These are phyloP conservation scores for Alethe castanea DNA, from an alignment of 2,113 vertebrate species.

Conservation along the genomic window DNA sequence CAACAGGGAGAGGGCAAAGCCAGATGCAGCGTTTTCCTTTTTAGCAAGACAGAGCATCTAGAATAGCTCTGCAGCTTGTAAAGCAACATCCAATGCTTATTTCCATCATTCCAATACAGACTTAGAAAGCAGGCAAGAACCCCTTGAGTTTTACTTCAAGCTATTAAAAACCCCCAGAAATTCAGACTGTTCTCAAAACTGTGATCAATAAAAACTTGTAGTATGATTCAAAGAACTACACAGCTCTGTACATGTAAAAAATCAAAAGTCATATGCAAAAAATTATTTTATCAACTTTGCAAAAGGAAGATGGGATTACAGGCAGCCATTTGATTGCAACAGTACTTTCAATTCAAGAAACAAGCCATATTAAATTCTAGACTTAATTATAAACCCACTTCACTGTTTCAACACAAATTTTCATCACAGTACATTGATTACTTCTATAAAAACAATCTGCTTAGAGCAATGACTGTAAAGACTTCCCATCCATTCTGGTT, in stretches of 20 bases:
- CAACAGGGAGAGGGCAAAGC: not conserved
- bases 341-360: not conserved
- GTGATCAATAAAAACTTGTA: not conserved
- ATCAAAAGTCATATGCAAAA: not conserved
- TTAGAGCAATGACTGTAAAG: not conserved
- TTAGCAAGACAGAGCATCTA: not conserved
- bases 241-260: not conserved
- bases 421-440: not conserved
- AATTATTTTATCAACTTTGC: not conserved
- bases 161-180: not conserved
- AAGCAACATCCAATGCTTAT: not conserved
- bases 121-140: not conserved
- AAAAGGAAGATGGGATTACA: not conserved
- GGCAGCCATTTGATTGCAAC: not conserved
- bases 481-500: not conserved
- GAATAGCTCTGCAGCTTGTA: not conserved
- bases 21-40: not conserved
- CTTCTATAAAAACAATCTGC: not conserved
- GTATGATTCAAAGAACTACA: not conserved
- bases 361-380: not conserved
- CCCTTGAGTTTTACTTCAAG: not conserved
- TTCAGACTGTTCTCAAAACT: fast-evolving
- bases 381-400: not conserved
- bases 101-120: not conserved
- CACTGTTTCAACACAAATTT: not conserved